Percentiles rank a stretch among this genome's conserved stretches.
phyloP scores from a whole-genome alignment of 2,797 vertebrate genomes.

The Lycodopsis pacificus region DNA sequence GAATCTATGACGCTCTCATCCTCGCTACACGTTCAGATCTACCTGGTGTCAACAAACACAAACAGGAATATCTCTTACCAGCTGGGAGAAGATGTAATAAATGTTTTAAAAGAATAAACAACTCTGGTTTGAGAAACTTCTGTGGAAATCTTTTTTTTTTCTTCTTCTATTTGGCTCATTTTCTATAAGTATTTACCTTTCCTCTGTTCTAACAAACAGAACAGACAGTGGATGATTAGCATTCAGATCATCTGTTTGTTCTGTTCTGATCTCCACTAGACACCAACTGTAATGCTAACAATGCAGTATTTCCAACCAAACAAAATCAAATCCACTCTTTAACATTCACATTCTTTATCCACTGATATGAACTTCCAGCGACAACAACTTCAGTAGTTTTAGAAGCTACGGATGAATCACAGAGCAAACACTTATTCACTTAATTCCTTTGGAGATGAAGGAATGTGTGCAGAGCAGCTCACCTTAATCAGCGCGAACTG shows the following conservation, averaged over 20 bases:
- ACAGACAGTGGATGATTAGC: not conserved
- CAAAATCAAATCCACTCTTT: not conserved
- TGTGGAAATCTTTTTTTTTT: no score
- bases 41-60: no score
- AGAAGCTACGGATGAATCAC: not conserved
- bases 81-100: no score
- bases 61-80: no score
- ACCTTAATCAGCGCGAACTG: not conserved
- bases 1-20: no score
- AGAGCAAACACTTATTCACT: not conserved
- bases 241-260: not conserved
- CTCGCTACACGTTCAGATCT: no score
- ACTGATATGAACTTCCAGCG: not conserved
- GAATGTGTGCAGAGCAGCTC: not conserved
- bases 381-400: not conserved
- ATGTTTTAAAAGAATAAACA: no score
- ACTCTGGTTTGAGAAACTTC: no score
- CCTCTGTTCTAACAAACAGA: not conserved
- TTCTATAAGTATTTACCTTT: no score
- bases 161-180: no score
- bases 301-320: no score
- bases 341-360: not conserved
- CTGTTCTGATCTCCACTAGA: not conserved
- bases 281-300: not conserved
- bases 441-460: not conserved